Evolutionary conservation across 2,113 vertebrate genomes (phyloP).

Genomic region (Aphelocoma coerulescens): DNA sequence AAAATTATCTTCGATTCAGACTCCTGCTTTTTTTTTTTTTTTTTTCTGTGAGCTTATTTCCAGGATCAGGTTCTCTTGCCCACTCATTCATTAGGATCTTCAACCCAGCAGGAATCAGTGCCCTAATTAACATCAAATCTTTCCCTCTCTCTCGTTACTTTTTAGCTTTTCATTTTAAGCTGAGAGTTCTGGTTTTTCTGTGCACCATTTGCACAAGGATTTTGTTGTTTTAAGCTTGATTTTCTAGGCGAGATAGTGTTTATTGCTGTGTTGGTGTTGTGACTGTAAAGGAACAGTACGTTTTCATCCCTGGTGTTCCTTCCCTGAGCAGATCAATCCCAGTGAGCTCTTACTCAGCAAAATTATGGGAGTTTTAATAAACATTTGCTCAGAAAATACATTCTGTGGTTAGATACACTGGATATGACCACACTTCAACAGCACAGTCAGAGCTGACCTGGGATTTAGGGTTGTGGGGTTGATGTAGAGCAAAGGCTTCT

Average conservation of each 20-base stretch:
- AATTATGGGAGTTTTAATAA: slow-evolving; percentile 18
- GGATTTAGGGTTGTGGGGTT: not conserved
- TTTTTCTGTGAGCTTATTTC: not conserved
- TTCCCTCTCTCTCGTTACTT: not conserved
- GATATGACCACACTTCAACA: not conserved
- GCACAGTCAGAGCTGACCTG: not conserved
- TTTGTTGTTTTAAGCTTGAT: not conserved
- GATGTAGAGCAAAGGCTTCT: not conserved
- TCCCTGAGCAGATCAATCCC: slow-evolving; percentile 31
- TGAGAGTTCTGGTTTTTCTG: not conserved
- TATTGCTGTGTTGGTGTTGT: slow-evolving; percentile 23
- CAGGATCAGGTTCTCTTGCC: not conserved
- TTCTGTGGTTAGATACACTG: slow-evolving; percentile 8
- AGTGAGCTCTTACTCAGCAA: slow-evolving; percentile 14
- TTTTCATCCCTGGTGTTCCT: slow-evolving; percentile 6
- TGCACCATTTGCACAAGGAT: not conserved
- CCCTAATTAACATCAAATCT: not conserved
- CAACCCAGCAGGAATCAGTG: not conserved
- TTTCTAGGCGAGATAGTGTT: not conserved
- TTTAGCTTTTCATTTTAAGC: not conserved
- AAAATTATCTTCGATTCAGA: not conserved
- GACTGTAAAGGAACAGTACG: slow-evolving; percentile 37
- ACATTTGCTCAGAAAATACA: slow-evolving; percentile 49
- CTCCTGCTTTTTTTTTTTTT: not conserved
- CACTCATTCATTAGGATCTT: not conserved